phyloP scores from a whole-genome alignment of 2,888 invertebrate species.

The Luperina nickerlii region DNA sequence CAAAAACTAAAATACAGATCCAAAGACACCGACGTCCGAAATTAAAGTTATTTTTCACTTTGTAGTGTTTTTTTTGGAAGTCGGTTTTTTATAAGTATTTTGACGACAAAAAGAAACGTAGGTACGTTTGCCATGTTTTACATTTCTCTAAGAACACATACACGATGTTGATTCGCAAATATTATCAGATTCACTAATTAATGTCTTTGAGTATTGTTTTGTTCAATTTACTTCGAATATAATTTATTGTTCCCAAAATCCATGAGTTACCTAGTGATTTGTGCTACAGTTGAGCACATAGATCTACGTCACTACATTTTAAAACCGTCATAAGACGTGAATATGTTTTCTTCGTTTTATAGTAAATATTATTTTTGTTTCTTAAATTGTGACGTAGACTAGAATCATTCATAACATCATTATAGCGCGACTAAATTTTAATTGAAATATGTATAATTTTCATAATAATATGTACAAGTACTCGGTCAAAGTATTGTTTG shows the following conservation, averaged over 20 bases:
- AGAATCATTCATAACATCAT: not conserved
- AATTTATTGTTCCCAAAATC: slow-evolving; percentile 22
- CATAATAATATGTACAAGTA: not conserved
- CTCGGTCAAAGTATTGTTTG: not conserved
- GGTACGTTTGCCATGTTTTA: not conserved
- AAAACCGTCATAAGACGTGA: not conserved
- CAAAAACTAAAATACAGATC: no score
- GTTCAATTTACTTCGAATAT: not conserved
- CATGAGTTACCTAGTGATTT: slow-evolving; percentile 36
- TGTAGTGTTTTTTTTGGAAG: no score
- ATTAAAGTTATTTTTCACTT: no score
- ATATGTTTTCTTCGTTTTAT: slow-evolving; percentile 6
- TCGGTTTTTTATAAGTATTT: not conserved
- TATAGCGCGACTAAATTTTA: slow-evolving; percentile 13
- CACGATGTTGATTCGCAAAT: not conserved
- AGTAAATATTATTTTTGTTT: not conserved
- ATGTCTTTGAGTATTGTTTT: not conserved
- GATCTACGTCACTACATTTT: slow-evolving; percentile 54
- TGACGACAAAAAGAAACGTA: not conserved
- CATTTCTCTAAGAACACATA: not conserved
- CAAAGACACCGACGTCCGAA: no score
- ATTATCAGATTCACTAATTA: not conserved
- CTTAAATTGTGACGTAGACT: slow-evolving; percentile 25
- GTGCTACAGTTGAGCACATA: slow-evolving; percentile 58
- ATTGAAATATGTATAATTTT: not conserved